Base-by-base conservation (phyloP, 2,113 vertebrate genomes). In the Drymodes brunneopygia region DNA sequence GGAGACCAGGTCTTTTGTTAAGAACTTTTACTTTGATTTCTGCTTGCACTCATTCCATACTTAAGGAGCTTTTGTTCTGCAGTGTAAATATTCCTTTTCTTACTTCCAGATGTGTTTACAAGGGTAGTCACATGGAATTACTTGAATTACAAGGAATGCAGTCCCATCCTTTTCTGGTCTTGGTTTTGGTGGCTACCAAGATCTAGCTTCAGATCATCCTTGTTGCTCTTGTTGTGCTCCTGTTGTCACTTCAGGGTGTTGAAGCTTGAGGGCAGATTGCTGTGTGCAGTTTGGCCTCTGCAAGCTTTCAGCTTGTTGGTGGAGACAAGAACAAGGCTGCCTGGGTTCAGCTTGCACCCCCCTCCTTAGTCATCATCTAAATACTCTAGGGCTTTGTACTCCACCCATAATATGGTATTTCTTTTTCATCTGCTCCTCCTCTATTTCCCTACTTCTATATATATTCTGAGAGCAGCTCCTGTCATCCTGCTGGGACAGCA, bases 11-110 rank as follows among this genome's bases (percentile, higher is more conserved):
- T 80, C 91, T 96, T 93, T 96, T 91, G 70, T 96, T 94, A 75
- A 40, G 86, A 96, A 93, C 58, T 91, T 96, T 91, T 62, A 53
- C 87, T 96, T 96, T 93, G 69, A 95, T 92, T 94, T 92, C 92
- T 10, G 5, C 72, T 91, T 8, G 0, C 47, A 29, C 54, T 94
- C 29, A 6, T 81, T 94, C 77, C 47, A 35, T 42, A 33, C 31
- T 83, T 77, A 77, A 70, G 7, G 28, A 7, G 7, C 42, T 91
- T 88, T 87, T 89, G 50, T 94, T 73, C 51, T 88, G 36, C 45
- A 40, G 16, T 1, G 2, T 57, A 86, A 93, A 82, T 80, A 90
- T n/a, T 88, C 58, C 45, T 66, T 70, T 88, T 78, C 72, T 61
- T 81, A 38, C 47, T 94, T 83, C n/a, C 71, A 86, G 48, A 53